phyloP scores from a whole-genome alignment of 2,888 invertebrate species.

The Graphium colonna region DNA sequence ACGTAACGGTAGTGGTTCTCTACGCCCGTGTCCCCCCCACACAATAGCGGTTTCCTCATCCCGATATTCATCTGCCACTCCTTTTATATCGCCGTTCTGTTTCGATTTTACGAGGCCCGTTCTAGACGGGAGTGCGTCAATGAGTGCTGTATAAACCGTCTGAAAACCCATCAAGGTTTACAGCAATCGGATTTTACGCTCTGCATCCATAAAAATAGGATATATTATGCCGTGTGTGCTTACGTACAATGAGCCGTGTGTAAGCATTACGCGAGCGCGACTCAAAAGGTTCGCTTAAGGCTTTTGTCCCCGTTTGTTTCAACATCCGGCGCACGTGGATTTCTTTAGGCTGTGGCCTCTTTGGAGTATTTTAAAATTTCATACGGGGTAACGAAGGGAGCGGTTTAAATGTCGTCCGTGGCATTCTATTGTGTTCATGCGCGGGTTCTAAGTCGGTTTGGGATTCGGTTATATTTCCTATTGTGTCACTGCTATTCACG shows the following conservation, averaged over 20 bases:
- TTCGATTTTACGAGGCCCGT: constrained; percentile 69
- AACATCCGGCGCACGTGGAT: constrained; percentile 72
- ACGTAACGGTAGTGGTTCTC: neutral
- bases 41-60: constrained; percentile 67
- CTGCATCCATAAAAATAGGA: constrained; percentile 33
- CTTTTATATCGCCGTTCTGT: constrained; percentile 66
- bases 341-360: constrained; percentile 43
- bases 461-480: neutral
- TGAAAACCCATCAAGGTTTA: constrained; percentile 39
- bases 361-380: constrained; percentile 49
- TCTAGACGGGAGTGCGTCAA: constrained; percentile 52
- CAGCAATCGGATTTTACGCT: constrained; percentile 36
- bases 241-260: constrained; percentile 56
- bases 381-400: constrained; percentile 24
- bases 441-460: constrained; percentile 4
- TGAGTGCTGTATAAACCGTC: constrained; percentile 48
- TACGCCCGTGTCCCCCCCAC: constrained; percentile 41
- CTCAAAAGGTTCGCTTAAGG: constrained; percentile 56
- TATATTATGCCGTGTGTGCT: constrained; percentile 23
- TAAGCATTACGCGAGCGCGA: constrained; percentile 59
- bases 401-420: constrained; percentile 33
- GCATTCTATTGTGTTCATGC: constrained; percentile 25
- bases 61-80: constrained; percentile 67
- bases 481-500: constrained; percentile 4
- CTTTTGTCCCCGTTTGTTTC: constrained; percentile 59